Conservation (phyloP, 2,113 vertebrate species). For the Herpetotheres cachinnans region DNA sequence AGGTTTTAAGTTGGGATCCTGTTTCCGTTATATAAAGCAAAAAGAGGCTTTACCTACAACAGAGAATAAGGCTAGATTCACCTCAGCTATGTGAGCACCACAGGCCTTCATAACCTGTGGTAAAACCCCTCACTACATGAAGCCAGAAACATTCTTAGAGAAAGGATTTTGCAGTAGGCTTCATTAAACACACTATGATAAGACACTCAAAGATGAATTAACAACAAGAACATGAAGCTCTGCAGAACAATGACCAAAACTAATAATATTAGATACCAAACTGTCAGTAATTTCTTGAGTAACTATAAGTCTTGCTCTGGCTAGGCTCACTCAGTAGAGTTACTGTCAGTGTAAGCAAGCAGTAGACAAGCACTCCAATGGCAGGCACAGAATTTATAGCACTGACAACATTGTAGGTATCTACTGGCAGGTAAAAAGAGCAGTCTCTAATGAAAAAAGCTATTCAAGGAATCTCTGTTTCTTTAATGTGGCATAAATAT, state of each 20-base stretch:
- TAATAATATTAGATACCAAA: not conserved
- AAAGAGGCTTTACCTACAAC: not conserved
- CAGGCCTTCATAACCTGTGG: not conserved
- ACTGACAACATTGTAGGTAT: not conserved
- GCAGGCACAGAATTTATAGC: not conserved
- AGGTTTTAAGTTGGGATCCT: not conserved
- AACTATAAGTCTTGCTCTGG: not conserved
- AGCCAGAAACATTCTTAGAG: not conserved
- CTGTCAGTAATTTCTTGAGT: not conserved
- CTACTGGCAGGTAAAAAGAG: not conserved
- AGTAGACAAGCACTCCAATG: not conserved
- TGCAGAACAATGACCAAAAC: not conserved
- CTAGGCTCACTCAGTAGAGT: not conserved
- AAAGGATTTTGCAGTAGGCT: not conserved
- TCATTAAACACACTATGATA: not conserved
- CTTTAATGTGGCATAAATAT: not conserved
- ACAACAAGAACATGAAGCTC: not conserved
- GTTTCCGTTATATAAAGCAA: not conserved
- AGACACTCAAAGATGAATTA: not conserved
- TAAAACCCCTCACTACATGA: not conserved
- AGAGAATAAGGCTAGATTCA: not conserved
- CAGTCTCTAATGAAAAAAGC: not conserved
- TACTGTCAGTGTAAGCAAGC: not conserved
- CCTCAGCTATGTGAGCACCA: not conserved
- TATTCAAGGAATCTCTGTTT: not conserved